A percentile compares a stretch with the other conserved stretches of the same genome.
These are phyloP conservation scores for Danaus melanippus DNA, from an alignment of 1,140 invertebrate species.

Conservation along the genomic window DNA sequence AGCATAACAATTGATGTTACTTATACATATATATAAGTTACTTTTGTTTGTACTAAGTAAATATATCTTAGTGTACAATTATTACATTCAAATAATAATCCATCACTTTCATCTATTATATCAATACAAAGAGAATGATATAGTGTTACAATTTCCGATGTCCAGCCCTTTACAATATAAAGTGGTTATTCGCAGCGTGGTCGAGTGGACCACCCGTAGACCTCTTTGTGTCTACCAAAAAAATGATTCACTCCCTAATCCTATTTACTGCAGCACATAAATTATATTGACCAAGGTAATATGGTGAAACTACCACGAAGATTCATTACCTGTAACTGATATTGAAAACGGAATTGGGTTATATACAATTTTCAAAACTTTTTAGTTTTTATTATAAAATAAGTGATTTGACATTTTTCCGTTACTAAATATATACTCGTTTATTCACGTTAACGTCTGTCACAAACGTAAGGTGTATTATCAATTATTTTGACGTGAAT, in stretches of 20 bases:
- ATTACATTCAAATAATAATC: constrained; percentile 4
- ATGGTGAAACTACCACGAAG: constrained; percentile 12
- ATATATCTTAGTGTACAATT: neutral
- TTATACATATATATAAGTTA: no score
- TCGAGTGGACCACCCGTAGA: constrained; percentile 7
- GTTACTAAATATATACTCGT: no score
- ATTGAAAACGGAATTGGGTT: neutral
- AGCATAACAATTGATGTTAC: no score
- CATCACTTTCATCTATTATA: constrained; percentile 10
- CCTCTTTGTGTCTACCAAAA: constrained; percentile 16
- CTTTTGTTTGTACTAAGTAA: no score
- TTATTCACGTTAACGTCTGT: no score
- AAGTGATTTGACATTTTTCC: no score
- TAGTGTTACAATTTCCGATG: constrained; percentile 7
- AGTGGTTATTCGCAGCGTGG: constrained; percentile 7
- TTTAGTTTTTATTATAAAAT: no score
- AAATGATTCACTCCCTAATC: constrained; percentile 30
- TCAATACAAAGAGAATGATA: constrained; percentile 9
- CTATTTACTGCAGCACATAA: constrained; percentile 32
- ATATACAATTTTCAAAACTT: no score
- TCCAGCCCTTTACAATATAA: constrained; percentile 1
- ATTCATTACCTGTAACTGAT: constrained; percentile 24
- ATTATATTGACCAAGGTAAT: constrained; percentile 30
- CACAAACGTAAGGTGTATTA: no score
- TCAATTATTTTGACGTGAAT: no score